phyloP scores from a whole-genome alignment of 2,888 invertebrate genomes.

The Mimas tiliae region DNA sequence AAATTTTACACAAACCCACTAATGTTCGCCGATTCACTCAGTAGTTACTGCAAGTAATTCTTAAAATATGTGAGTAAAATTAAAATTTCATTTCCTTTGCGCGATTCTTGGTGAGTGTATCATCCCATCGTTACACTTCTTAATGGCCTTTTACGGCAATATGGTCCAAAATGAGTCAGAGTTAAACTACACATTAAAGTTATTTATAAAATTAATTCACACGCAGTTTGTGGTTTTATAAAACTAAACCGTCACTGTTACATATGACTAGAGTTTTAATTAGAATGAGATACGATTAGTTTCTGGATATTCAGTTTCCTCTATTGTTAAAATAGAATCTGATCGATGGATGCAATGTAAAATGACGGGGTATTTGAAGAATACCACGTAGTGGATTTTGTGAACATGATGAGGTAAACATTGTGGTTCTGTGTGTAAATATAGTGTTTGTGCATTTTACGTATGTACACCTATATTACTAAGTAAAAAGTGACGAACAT shows the following conservation, averaged over 20 bases:
- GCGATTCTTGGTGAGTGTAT: constrained; percentile 46
- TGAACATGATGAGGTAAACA: neutral
- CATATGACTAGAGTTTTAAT: constrained; percentile 23
- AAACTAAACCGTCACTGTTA: constrained; percentile 17
- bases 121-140: constrained; percentile 37
- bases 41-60: neutral
- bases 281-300: constrained; percentile 4
- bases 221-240: constrained; percentile 28
- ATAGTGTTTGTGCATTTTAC: neutral
- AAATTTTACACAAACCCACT: constrained; percentile 4
- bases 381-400: neutral
- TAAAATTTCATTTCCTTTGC: constrained; percentile 53
- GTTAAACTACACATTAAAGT: constrained; percentile 31
- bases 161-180: constrained; percentile 37
- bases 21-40: constrained; percentile 10
- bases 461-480: neutral
- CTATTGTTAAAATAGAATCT: constrained; percentile 16
- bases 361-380: neutral
- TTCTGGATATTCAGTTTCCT: neutral
- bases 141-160: constrained; percentile 49
- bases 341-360: neutral
- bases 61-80: constrained; percentile 37
- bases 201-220: constrained; percentile 29
- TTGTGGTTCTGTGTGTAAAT: neutral
- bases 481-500: neutral